phyloP scores from a whole-genome alignment of 2,888 invertebrate species.

The Mythimna vitellina region DNA sequence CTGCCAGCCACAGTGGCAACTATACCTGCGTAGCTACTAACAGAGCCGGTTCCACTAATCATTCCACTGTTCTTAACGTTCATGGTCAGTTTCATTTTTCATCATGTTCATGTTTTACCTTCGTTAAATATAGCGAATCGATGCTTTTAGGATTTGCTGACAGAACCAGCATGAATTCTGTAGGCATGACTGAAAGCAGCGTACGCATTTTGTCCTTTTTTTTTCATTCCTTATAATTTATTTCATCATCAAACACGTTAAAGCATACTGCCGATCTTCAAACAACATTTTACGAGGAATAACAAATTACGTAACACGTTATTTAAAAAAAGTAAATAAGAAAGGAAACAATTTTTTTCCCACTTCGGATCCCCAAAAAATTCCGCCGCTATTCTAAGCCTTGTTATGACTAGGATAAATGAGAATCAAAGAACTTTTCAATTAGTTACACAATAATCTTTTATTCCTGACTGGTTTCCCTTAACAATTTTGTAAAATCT shows the following conservation, averaged over 20 bases:
- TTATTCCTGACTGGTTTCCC: constrained; percentile 18
- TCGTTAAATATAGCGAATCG: constrained; percentile 70
- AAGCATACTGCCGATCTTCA: constrained; percentile 1
- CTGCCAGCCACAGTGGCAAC: constrained; percentile 93
- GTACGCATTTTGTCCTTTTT: constrained; percentile 73
- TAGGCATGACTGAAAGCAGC: constrained; percentile 75
- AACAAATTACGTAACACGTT: constrained; percentile 2
- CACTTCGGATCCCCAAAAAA: constrained; percentile 5
- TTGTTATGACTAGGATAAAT: constrained; percentile 76
- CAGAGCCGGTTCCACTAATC: constrained; percentile 92
- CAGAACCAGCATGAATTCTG: constrained; percentile 85
- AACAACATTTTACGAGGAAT: constrained; percentile 3
- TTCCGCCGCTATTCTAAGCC: background rate
- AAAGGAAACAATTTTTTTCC: background rate
- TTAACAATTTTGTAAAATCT: constrained; percentile 15
- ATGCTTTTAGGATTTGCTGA: constrained; percentile 75
- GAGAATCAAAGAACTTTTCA: constrained; percentile 87
- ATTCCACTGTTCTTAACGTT: constrained; percentile 91
- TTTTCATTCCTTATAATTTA: constrained; percentile 58
- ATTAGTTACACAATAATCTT: constrained; percentile 13
- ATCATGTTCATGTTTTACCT: constrained; percentile 65
- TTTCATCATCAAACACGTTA: constrained; percentile 53
- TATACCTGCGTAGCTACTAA: constrained; percentile 95
- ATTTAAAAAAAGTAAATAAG: background rate
- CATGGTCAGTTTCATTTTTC: constrained; percentile 88